Conservation (phyloP, 1,140 invertebrate genomes). For the fruit fly (Drosophila melanogaster) region DNA sequence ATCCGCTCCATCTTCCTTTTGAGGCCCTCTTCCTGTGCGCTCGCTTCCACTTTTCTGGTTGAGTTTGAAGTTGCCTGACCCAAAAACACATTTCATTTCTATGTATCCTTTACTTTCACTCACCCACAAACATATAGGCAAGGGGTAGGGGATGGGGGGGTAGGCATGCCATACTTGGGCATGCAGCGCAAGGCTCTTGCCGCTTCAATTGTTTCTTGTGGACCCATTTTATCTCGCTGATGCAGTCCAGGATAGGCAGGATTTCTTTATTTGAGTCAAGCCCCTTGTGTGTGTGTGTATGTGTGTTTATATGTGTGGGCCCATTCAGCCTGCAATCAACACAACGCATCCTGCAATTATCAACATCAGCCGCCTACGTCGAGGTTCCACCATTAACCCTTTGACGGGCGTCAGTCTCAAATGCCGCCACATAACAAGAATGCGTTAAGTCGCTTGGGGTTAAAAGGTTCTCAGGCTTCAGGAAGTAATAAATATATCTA, state of each 20-base stretch:
- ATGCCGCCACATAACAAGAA: neutral
- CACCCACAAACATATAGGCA: slow-evolving; percentile 21
- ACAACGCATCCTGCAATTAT: slow-evolving; percentile 82
- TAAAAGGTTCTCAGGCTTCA: neutral
- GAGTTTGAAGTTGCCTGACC: slow-evolving; percentile 79
- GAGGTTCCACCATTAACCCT: slow-evolving; percentile 31
- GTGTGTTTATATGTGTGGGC: slow-evolving; percentile 17
- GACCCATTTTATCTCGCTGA: slow-evolving; percentile 66
- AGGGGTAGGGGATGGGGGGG: neutral
- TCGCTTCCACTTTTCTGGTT: slow-evolving; percentile 21
- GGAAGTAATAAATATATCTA: no score
- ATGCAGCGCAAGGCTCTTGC: slow-evolving; percentile 40
- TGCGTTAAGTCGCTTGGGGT: neutral
- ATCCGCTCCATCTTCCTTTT: slow-evolving; percentile 28
- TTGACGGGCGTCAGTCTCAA: slow-evolving; percentile 6
- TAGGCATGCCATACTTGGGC: slow-evolving; percentile 46
- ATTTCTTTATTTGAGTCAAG: slow-evolving; percentile 82
- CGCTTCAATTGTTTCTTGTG: slow-evolving; percentile 69
- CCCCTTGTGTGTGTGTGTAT: slow-evolving; percentile 20
- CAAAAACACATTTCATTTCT: slow-evolving; percentile 81
- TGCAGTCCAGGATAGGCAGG: slow-evolving; percentile 65
- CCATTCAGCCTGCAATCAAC: slow-evolving; percentile 75
- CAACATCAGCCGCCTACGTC: slow-evolving; percentile 58
- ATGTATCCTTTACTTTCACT: slow-evolving; percentile 74
- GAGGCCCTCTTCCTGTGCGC: slow-evolving; percentile 52